Evolutionary conservation across 2,888 invertebrate species (phyloP).

Genomic region (Ennomos erosarius): DNA sequence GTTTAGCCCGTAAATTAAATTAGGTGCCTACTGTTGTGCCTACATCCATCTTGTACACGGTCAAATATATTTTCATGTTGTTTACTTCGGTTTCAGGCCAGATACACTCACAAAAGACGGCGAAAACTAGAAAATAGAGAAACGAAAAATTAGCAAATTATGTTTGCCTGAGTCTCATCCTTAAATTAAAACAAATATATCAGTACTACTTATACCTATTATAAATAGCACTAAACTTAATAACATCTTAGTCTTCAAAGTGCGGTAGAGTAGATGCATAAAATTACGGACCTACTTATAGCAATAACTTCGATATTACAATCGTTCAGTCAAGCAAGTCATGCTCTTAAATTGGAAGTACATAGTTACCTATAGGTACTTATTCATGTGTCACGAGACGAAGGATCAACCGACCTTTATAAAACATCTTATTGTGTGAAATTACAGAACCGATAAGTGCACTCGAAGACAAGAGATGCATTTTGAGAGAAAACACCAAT

Average conservation of each 20-base stretch:
- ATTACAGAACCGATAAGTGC: constrained; percentile 53
- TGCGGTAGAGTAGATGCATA: neutral
- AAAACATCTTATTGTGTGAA: constrained; percentile 53
- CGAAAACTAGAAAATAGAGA: neutral
- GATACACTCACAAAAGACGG: neutral
- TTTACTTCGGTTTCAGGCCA: neutral
- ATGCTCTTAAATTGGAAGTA: constrained; percentile 29
- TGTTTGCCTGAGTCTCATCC: no score
- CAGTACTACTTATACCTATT: no score
- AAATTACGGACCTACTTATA: constrained; percentile 1
- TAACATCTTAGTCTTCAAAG: neutral
- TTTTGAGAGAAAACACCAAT: constrained; percentile 61
- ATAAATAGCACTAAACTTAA: no score
- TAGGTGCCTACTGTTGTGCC: constrained; percentile 2
- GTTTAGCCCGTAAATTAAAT: constrained; percentile 20
- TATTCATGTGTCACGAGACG: constrained; percentile 31
- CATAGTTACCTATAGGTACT: no score
- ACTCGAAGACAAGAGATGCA: constrained; percentile 57
- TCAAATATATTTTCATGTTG: constrained; percentile 7
- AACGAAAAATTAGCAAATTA: neutral
- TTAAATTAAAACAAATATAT: no score
- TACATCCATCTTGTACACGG: constrained; percentile 3
- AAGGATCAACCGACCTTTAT: constrained; percentile 51
- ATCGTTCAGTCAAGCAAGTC: constrained; percentile 32
- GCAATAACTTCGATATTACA: constrained; percentile 18